Conservation (phyloP, 2,888 invertebrate genomes). For the Ecliptopera silaceata region DNA sequence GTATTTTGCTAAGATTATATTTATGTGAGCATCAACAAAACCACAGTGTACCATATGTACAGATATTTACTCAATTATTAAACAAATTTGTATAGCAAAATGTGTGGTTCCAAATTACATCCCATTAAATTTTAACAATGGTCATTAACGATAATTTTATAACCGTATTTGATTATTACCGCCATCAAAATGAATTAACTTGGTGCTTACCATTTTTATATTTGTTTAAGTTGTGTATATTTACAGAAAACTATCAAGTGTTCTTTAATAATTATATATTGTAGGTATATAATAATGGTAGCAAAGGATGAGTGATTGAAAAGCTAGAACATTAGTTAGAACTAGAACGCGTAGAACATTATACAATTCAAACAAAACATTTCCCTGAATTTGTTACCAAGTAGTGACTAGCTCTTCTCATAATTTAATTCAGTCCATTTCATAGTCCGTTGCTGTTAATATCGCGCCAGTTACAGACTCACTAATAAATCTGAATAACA, state of each 20-base stretch:
- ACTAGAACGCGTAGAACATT: too few relatives aligned
- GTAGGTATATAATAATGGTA: too few relatives aligned
- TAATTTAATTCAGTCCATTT: conserved; percentile 2
- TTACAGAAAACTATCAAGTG: too few relatives aligned
- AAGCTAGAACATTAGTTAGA: too few relatives aligned
- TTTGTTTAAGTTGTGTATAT: too few relatives aligned
- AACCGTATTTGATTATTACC: background rate
- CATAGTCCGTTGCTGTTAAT: conserved; percentile 19
- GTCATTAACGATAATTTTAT: conserved; percentile 17
- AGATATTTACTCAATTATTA: background rate
- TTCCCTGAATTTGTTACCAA: background rate
- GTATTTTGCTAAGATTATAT: too few relatives aligned
- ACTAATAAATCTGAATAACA: conserved; percentile 30
- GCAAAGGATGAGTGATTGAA: too few relatives aligned
- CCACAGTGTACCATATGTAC: background rate
- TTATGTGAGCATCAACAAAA: too few relatives aligned
- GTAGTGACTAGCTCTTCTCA: background rate
- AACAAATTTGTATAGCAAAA: conserved; percentile 5
- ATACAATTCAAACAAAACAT: background rate
- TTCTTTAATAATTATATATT: too few relatives aligned
- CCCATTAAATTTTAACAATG: conserved; percentile 15
- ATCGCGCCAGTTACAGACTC: conserved; percentile 29
- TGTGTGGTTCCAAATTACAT: conserved; percentile 4
- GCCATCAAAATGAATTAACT: too few relatives aligned
- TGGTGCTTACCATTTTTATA: too few relatives aligned